Conservation (phyloP, 2,113 vertebrate genomes). For the Pseudois nayaur region DNA sequence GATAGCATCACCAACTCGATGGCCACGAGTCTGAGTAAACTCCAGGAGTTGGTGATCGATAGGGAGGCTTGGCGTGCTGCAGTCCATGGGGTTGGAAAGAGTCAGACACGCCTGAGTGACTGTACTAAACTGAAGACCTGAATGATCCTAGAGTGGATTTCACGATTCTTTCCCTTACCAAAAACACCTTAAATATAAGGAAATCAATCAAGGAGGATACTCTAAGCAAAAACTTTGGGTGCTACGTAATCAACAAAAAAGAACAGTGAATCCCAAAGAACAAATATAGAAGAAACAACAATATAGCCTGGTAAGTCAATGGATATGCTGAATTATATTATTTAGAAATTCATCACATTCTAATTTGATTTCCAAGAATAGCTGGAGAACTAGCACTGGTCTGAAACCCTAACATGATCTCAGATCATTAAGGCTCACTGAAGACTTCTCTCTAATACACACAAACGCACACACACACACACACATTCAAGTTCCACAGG, state of each 20-base stretch:
- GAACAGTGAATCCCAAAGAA: background rate
- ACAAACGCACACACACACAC: too few species aligned
- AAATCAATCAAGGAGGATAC: background rate
- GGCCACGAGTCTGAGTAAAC: background rate
- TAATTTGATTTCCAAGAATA: constrained; percentile 8
- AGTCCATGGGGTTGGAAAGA: background rate
- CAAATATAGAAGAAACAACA: background rate
- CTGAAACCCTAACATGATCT: background rate
- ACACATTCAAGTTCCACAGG: background rate
- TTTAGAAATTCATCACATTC: background rate
- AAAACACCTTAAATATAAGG: background rate
- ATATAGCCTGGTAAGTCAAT: background rate
- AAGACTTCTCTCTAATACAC: background rate
- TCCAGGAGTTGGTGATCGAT: background rate
- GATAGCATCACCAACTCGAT: background rate
- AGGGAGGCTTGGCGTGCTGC: background rate
- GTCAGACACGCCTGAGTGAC: background rate
- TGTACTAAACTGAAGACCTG: background rate
- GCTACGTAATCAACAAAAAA: background rate
- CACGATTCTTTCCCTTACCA: background rate
- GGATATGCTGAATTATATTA: background rate
- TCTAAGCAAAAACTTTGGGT: background rate
- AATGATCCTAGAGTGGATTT: background rate
- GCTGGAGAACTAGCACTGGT: background rate
- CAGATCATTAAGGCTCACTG: background rate